Conservation (phyloP, 2,113 vertebrate species). For the Cnemophilus loriae region DNA sequence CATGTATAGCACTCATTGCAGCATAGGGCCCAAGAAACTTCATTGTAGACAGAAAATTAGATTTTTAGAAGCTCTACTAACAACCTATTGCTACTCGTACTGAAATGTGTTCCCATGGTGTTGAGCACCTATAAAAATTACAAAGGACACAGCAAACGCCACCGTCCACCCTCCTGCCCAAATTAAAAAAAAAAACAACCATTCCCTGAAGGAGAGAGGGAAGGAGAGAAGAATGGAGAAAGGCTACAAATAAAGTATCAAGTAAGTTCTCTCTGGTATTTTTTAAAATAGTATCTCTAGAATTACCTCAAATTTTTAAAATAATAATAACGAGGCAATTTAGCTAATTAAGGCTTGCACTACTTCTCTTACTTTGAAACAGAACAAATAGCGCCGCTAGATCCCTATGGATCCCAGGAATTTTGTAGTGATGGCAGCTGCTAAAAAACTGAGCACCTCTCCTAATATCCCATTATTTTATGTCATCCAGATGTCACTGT, state of each 20-base stretch:
- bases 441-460: background rate
- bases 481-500: background rate
- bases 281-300: background rate
- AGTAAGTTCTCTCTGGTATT: background rate
- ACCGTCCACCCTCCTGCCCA: background rate
- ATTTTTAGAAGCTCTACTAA: background rate
- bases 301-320: background rate
- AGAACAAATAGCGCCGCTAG: background rate
- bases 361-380: background rate
- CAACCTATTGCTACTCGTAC: background rate
- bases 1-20: background rate
- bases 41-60: background rate
- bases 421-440: background rate
- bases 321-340: background rate
- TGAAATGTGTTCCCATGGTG: background rate
- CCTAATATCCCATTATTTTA: background rate
- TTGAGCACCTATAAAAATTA: background rate
- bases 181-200: background rate
- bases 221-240: background rate
- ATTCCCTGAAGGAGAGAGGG: background rate
- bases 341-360: background rate
- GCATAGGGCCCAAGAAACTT: background rate
- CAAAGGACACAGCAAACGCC: background rate
- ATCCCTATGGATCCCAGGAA: rapidly evolving
- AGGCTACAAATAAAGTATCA: background rate